Evolutionary conservation across 2,797 vertebrate genomes (phyloP).

Genomic region (Clarias fuscus): DNA sequence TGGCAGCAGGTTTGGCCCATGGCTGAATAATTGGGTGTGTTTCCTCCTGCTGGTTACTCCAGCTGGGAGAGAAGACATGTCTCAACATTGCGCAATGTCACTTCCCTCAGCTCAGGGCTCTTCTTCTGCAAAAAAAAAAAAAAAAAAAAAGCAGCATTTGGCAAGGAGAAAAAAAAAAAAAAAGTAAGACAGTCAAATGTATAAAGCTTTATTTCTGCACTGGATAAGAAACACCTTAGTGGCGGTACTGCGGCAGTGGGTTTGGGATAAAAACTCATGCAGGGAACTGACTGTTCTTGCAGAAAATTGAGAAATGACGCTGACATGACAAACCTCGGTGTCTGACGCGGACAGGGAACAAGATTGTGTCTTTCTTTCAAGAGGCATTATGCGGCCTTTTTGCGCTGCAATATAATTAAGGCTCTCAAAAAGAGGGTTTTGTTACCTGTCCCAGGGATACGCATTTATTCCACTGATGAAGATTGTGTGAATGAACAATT

Average conservation of each 20-base stretch:
- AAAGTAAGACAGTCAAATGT: slow-evolving; percentile 2
- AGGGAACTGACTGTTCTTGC: slow-evolving; percentile 36
- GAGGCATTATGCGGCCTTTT: slow-evolving; percentile 34
- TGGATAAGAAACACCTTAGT: slow-evolving; percentile 4
- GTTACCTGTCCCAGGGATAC: slow-evolving; percentile 31
- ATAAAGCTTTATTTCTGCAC: slow-evolving; percentile 14
- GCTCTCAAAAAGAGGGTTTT: not conserved
- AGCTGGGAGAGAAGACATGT: slow-evolving; percentile 37
- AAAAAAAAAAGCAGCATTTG: slow-evolving; percentile 45
- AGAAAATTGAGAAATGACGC: slow-evolving; percentile 42
- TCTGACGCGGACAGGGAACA: slow-evolving; percentile 19
- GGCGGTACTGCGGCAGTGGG: not conserved
- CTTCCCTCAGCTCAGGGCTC: slow-evolving; percentile 40
- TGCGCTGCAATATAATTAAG: slow-evolving; percentile 35
- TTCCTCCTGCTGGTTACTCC: slow-evolving; percentile 48
- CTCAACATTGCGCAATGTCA: slow-evolving; percentile 46
- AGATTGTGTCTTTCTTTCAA: slow-evolving; percentile 39
- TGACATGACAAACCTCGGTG: slow-evolving; percentile 30
- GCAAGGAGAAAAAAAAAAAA: not conserved
- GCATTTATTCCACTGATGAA: slow-evolving; percentile 34
- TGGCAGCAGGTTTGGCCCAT: slow-evolving; percentile 38
- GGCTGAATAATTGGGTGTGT: slow-evolving; percentile 51
- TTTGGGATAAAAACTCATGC: slow-evolving; percentile 1
- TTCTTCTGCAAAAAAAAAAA: slow-evolving; percentile 21
- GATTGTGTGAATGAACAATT: slow-evolving; percentile 20